Evolutionary conservation across 2,888 invertebrate species (phyloP), one percentile per base, ranked within the genome.

Genomic region (Dynastes tityus): DNA sequence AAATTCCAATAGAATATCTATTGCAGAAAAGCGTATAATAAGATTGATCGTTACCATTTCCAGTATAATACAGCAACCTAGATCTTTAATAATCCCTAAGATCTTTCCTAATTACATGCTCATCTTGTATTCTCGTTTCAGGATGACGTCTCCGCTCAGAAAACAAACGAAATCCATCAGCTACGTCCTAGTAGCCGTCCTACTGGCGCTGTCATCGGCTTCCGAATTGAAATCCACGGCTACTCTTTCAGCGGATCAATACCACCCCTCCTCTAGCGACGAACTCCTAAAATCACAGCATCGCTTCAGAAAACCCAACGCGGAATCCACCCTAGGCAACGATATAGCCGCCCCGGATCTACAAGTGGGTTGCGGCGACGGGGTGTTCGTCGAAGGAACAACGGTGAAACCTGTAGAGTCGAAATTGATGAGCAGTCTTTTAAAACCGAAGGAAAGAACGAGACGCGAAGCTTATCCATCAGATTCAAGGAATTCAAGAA

Each of bases 361-460:
- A 71, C 81, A 80, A 79, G 76, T 82, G 49, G 82, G 79, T 16
- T 76, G 81, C 67, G 78, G 67, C n/a, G 76, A 79, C 65, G 79
- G 80, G 55, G 51, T 49, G 11, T 27, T 67, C 40, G 67, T 78
- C 3, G 77, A 75, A 11, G 29, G 63, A 13, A 45, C 67, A 40
- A 76, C 78, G 58, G 61, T 63, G 13, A 55, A 45, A 13, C 65
- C 16, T 61, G 45, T 51, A 53, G 71, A 53, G 76, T 22, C 67
- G 80, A 67, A 78, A 78, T 58, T 76, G 68, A 40, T 45, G 16
- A 61, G 61, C 22, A 16, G 4, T 45, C 16, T 32, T 5, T 40
- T 45, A 32, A 61, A 8, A 6, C 55, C 40, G 61, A 74, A 74
- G 13, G 45, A 74, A 11, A 40, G 73, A 11, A 45, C 27, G 45